A percentile compares a stretch with the other conserved stretches of the same genome.
These are phyloP conservation scores for Haplochromis vanheusdeni DNA, from an alignment of 2,113 vertebrate species.

Conservation along the genomic window DNA sequence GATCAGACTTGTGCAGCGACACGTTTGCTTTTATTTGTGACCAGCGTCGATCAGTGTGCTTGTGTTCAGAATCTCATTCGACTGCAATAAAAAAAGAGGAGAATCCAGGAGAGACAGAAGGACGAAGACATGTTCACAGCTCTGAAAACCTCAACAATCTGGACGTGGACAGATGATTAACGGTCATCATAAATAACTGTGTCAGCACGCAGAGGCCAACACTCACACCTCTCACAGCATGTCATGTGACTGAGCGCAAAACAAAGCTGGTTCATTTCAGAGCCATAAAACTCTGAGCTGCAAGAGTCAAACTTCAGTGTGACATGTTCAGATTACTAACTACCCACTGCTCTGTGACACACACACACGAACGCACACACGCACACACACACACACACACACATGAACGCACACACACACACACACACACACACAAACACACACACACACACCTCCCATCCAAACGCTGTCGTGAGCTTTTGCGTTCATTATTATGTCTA, in stretches of 20 bases:
- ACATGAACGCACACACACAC: not conserved
- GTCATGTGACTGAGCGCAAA: not conserved
- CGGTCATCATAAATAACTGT: not conserved
- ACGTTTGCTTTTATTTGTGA: not conserved
- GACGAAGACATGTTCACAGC: not conserved
- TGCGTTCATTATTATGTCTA: not conserved
- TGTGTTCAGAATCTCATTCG: not conserved
- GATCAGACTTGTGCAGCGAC: not conserved
- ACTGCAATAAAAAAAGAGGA: not conserved
- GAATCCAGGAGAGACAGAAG: not conserved
- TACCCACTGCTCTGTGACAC: not conserved
- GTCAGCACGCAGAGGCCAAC: not conserved
- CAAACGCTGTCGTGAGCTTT: not conserved
- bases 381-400: not conserved
- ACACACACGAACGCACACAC: not conserved
- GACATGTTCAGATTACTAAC: not conserved
- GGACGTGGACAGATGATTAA: not conserved
- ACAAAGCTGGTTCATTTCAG: not conserved
- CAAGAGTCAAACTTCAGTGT: not conserved
- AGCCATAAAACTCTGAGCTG: not conserved
- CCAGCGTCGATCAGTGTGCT: rapidly evolving
- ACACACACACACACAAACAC: not conserved
- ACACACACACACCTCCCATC: not conserved
- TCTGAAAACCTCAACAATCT: not conserved
- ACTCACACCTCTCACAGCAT: not conserved